Evolutionary conservation across 2,113 vertebrate species (phyloP).

Genomic region (Rafetus swinhoei): DNA sequence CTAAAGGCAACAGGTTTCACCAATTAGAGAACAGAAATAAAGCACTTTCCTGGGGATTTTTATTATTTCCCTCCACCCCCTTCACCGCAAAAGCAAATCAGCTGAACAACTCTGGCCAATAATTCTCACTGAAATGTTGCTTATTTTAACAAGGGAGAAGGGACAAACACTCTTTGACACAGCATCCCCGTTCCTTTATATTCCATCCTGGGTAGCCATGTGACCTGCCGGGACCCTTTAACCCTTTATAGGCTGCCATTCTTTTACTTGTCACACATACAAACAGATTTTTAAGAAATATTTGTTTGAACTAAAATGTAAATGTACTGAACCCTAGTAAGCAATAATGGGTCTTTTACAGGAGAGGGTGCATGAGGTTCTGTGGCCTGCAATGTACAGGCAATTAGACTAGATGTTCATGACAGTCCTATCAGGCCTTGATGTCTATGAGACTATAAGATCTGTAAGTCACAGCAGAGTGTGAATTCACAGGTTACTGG

Average conservation of each 20-base stretch:
- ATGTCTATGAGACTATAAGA: neutral
- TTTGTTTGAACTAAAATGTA: neutral
- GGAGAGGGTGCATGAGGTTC: neutral
- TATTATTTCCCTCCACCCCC: neutral
- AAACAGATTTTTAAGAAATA: neutral
- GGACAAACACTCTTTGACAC: neutral
- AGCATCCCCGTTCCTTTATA: neutral
- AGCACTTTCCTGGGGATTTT: neutral
- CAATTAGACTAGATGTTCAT: neutral
- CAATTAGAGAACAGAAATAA: neutral
- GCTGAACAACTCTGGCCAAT: too few species aligned
- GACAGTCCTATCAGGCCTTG: neutral
- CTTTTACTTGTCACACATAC: accelerated
- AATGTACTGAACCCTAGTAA: neutral
- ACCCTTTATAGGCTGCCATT: neutral
- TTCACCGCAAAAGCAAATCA: too few species aligned
- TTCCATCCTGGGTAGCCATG: neutral
- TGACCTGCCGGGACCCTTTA: accelerated
- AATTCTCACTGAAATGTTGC: too few species aligned
- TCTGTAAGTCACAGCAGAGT: neutral
- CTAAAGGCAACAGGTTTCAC: neutral
- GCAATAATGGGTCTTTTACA: neutral
- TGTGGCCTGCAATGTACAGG: neutral
- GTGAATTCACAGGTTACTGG: neutral
- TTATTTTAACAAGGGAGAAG: neutral